A percentile compares a stretch with the other conserved stretches of the same genome.
phyloP scores from a whole-genome alignment of 2,797 vertebrate genomes.

The Ptychadena robeensis region DNA sequence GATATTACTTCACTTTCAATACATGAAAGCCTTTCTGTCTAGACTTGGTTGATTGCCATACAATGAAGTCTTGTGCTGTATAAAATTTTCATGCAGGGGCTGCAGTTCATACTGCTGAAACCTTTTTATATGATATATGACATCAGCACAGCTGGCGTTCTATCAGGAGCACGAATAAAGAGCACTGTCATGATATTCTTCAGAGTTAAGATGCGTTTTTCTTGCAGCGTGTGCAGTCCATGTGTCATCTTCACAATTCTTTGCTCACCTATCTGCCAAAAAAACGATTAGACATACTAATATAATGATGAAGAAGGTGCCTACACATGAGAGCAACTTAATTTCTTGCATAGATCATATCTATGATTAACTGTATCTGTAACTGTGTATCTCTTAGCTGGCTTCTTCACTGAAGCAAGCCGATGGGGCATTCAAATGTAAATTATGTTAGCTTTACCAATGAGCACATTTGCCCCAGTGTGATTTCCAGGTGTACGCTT shows the following conservation, averaged over 20 bases:
- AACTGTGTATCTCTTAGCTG: not conserved
- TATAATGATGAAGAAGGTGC: not conserved
- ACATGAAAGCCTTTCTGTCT: constrained; percentile 34
- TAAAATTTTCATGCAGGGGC: constrained; percentile 30
- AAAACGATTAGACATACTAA: not conserved
- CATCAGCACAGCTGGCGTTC: constrained; percentile 50
- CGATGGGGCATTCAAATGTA: no score
- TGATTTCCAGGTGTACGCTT: no score
- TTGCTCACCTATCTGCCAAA: not conserved
- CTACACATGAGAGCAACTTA: not conserved
- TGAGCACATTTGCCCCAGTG: no score
- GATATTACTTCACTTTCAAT: constrained; percentile 21
- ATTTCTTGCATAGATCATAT: not conserved
- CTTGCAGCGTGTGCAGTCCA: not conserved
- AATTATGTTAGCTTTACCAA: no score
- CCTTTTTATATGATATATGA: constrained; percentile 53
- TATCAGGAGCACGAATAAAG: constrained; percentile 44
- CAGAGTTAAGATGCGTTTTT: constrained; percentile 29
- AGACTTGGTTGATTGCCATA: constrained; percentile 35
- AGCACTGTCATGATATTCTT: constrained; percentile 49
- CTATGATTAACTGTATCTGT: not conserved
- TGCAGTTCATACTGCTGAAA: constrained; percentile 39
- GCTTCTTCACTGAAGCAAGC: no score
- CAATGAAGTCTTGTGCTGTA: constrained; percentile 40
- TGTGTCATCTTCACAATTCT: constrained; percentile 17